Base-by-base conservation (phyloP, 2,797 vertebrate species). In the Lophius americanus region DNA sequence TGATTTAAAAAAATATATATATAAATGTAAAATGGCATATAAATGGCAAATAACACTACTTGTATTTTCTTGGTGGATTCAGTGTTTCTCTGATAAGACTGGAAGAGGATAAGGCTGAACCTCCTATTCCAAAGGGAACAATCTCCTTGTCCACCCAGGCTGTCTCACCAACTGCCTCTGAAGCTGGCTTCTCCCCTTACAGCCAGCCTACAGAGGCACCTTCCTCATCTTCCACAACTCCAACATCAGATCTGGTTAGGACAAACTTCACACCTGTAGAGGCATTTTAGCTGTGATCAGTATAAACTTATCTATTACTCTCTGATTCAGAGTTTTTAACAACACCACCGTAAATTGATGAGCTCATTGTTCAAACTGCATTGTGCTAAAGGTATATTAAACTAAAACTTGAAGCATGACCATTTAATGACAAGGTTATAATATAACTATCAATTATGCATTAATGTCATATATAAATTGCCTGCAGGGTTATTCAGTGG, bases 181-280 rank as follows among this genome's bases (percentile, higher is more conserved):
- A 90, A 68, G 8, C 36, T 0, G 7, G 57, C 23, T 5, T 64
- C 1, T 14, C 70, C 56, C 42, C 62, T 37, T 75, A 73, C 53
- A 78, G 57, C 77, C 77, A 70, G 48, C 11, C 68, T 12, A 23
- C 79, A 38, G 75, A 79, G 51, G 51, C 52, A 9, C 43, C 67
- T 3, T 62, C 76, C 2, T 39, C 72, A 0, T n/a, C 60, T 3
- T 44, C 73, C 13, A 56, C 60, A 46, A 32, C 63, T 41, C 67
- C 76, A 61, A 68, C 74, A 55, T 69, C 84, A 53, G 85, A 89
- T 38, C 73, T 52, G 54, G 92, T 92, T 78, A 84, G 78, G 9
- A 51, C 7, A 42, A 35, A 6, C 54, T 60, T 48, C 10, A 63
- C 9, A 37, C 53, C 6, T 46, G 1, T 3, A 9, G 2, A 11